These are phyloP conservation scores for Mayetiola destructor DNA, from an alignment of 2,888 invertebrate genomes.

Conservation along the genomic window DNA sequence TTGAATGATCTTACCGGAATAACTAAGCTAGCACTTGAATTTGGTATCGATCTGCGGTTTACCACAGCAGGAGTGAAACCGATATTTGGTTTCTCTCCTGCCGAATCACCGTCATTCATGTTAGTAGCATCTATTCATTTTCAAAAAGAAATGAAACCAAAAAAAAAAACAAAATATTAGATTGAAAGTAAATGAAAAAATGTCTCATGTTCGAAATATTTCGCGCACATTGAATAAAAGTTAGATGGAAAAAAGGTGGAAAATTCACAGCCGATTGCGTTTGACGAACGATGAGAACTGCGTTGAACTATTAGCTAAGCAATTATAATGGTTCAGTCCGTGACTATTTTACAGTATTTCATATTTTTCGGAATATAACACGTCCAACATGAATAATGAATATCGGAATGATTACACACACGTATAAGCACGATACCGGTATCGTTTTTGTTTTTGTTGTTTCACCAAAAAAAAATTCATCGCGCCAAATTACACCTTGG, in stretches of 20 bases:
- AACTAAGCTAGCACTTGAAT: neutral
- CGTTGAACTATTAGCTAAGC: too few species aligned
- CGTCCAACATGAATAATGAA: too few species aligned
- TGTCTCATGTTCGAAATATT: too few species aligned
- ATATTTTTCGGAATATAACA: too few species aligned
- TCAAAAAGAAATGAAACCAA: constrained; percentile 12
- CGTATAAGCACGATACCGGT: neutral
- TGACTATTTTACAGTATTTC: too few species aligned
- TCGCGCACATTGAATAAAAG: too few species aligned
- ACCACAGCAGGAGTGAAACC: constrained; percentile 38
- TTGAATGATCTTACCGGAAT: constrained; percentile 17
- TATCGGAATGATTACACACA: neutral
- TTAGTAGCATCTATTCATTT: constrained; percentile 36
- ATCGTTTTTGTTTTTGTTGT: neutral
- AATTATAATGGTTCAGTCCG: too few species aligned
- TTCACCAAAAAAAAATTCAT: neutral
- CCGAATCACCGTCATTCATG: constrained; percentile 38
- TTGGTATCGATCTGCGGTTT: constrained; percentile 31
- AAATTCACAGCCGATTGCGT: too few species aligned
- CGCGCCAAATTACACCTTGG: neutral
- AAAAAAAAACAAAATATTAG: neutral
- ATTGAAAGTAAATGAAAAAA: neutral
- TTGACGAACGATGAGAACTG: too few species aligned
- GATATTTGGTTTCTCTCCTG: constrained; percentile 37
- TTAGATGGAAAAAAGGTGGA: too few species aligned